Conservation (phyloP, 2,888 invertebrate genomes). For the Seira sanloemensis region DNA sequence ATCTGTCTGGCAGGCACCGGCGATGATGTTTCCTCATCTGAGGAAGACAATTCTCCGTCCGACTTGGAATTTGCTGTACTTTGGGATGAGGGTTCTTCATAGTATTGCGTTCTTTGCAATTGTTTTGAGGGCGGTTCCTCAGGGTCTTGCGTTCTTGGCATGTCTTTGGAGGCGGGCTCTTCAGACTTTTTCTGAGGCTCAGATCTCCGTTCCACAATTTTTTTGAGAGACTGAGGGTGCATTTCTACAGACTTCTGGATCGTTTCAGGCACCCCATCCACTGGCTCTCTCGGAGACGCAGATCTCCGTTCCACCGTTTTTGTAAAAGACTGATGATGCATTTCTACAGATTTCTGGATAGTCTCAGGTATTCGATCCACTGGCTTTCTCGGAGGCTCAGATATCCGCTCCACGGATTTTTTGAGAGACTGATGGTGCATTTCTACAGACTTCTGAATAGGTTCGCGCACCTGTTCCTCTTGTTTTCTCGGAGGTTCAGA, state of each 20-base stretch:
- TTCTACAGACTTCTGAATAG: not conserved
- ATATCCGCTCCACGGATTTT: not conserved
- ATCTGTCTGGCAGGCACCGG: not conserved
- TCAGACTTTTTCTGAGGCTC: not conserved
- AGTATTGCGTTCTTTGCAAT: not conserved
- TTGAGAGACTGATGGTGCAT: not conserved
- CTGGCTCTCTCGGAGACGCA: not conserved
- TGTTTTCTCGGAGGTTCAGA: not conserved
- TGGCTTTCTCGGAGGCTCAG: not conserved
- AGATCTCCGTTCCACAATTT: not conserved
- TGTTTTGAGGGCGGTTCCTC: not conserved
- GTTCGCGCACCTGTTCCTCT: not conserved
- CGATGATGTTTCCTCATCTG: constrained; percentile 20
- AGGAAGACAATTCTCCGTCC: constrained; percentile 49
- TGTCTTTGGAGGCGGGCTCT: not conserved
- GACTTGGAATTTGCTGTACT: not conserved
- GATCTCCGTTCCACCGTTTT: no score
- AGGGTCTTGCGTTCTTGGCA: not conserved
- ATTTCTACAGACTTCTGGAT: not conserved
- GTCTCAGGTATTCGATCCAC: not conserved
- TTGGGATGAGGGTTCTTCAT: constrained; percentile 15
- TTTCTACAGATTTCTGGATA: not conserved
- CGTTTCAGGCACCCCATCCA: not conserved
- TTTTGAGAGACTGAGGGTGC: not conserved
- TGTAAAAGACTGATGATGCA: not conserved